phyloP scores from a whole-genome alignment of 2,888 invertebrate species.

The Brachyopa scutellaris region DNA sequence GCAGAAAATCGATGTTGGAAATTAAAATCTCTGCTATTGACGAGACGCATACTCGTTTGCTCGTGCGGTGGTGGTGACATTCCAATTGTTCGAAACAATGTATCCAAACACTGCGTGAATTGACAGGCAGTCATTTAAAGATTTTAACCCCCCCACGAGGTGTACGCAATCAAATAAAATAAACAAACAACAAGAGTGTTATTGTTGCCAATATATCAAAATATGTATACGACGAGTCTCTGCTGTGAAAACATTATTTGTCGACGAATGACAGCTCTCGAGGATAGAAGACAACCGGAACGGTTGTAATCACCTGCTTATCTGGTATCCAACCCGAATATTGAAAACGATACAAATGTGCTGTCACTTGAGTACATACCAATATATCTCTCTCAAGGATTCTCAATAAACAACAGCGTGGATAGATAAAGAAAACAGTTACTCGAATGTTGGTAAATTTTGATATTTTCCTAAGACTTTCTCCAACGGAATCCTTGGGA shows the following conservation, averaged over 20 bases:
- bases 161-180: not conserved
- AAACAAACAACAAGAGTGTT: constrained; percentile 9
- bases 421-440: not conserved
- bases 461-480: constrained; percentile 4
- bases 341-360: constrained; percentile 9
- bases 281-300: constrained; percentile 11
- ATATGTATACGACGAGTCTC: too few species aligned
- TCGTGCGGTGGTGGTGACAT: not conserved
- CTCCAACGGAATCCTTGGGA: not conserved
- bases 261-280: constrained; percentile 23
- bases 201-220: constrained; percentile 23
- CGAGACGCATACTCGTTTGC: not conserved
- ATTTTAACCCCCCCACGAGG: not conserved
- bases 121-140: not conserved
- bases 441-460: not conserved
- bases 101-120: too few species aligned
- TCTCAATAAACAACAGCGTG: constrained; percentile 1
- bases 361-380: not conserved
- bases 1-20: not conserved
- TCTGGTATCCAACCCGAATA: constrained; percentile 20
- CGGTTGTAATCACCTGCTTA: constrained; percentile 61
- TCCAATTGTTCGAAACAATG: not conserved
- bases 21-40: not conserved
- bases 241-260: not conserved
- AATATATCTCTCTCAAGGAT: not conserved